Percentiles rank a stretch among this genome's conserved stretches.
phyloP scores from a whole-genome alignment of 2,888 invertebrate genomes.

The Pachydiplax longipennis region DNA sequence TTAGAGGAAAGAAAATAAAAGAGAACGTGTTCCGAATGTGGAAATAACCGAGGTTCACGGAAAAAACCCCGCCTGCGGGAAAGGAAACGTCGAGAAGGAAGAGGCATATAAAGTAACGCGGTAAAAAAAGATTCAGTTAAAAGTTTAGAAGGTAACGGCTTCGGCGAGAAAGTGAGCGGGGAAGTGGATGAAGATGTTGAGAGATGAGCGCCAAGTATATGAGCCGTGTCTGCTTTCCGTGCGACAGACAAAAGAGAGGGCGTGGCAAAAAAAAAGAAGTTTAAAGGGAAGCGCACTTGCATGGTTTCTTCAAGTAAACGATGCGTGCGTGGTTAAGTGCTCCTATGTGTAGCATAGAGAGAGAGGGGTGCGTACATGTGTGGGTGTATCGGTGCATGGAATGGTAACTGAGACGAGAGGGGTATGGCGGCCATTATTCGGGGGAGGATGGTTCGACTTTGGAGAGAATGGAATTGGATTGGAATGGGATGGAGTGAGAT shows the following conservation, averaged over 20 bases:
- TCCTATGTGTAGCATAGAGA: not conserved
- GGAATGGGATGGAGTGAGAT: not conserved
- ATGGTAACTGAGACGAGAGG: not conserved
- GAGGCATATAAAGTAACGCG: too few species aligned
- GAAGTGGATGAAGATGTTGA: not conserved
- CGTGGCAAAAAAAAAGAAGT: not conserved
- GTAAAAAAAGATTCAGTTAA: too few species aligned
- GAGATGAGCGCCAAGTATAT: not conserved
- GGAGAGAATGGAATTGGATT: not conserved
- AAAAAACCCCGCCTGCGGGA: not conserved
- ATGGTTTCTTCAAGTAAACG: not conserved
- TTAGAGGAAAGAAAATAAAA: too few species aligned
- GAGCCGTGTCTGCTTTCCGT: not conserved
- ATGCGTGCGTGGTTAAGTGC: not conserved
- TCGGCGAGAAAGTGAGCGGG: too few species aligned
- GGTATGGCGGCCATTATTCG: not conserved
- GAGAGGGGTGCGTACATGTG: not conserved
- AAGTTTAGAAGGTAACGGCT: too few species aligned
- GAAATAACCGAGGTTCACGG: too few species aligned
- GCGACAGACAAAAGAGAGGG: not conserved
- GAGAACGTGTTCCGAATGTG: too few species aligned
- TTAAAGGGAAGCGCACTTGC: not conserved
- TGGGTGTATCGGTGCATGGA: not conserved
- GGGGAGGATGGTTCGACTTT: not conserved
- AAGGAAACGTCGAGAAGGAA: not conserved